These are phyloP conservation scores for Rhizomys pruinosus DNA, from an alignment of 2,113 vertebrate genomes.

Conservation along the genomic window DNA sequence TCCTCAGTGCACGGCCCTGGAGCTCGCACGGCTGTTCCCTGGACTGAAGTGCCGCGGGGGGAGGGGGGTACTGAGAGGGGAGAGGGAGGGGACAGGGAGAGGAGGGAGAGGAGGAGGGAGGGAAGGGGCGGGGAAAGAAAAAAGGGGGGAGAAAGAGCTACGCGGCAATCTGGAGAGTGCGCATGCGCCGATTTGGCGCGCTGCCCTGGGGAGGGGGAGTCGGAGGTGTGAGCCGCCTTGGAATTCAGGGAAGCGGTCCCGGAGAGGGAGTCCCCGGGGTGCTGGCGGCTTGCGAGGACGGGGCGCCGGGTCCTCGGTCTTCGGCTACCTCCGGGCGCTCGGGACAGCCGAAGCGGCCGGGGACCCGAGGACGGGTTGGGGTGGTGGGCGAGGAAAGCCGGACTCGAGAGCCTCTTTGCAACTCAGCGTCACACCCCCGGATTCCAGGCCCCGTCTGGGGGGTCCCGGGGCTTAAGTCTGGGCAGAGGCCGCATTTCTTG, in stretches of 20 bases:
- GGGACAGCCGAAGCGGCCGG: neutral
- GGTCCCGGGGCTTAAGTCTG: neutral
- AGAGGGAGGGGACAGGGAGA: conserved; percentile 19
- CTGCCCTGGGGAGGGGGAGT: conserved; percentile 71
- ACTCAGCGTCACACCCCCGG: conserved; percentile 8
- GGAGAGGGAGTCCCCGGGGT: conserved; percentile 14
- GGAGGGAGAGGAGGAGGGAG: neutral
- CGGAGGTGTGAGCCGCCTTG: neutral
- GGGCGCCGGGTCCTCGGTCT: neutral
- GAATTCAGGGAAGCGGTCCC: conserved; percentile 14
- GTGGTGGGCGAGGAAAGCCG: conserved; percentile 1
- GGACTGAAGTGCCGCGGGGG: conserved; percentile 68
- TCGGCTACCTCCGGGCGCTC: neutral
- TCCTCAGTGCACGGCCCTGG: conserved; percentile 74
- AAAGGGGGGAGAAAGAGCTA: conserved; percentile 64
- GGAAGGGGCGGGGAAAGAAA: conserved; percentile 46
- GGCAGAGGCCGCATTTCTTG: conserved; percentile 12
- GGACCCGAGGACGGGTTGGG: neutral
- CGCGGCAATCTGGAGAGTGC: conserved; percentile 76
- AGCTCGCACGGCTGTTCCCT: conserved; percentile 71
- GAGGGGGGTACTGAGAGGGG: neutral
- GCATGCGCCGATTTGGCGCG: conserved; percentile 78
- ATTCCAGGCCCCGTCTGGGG: neutral
- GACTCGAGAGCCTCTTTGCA: conserved; percentile 15
- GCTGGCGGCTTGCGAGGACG: neutral